These are phyloP conservation scores for Bombylius discolor DNA, from an alignment of 2,888 invertebrate species.

Conservation along the genomic window DNA sequence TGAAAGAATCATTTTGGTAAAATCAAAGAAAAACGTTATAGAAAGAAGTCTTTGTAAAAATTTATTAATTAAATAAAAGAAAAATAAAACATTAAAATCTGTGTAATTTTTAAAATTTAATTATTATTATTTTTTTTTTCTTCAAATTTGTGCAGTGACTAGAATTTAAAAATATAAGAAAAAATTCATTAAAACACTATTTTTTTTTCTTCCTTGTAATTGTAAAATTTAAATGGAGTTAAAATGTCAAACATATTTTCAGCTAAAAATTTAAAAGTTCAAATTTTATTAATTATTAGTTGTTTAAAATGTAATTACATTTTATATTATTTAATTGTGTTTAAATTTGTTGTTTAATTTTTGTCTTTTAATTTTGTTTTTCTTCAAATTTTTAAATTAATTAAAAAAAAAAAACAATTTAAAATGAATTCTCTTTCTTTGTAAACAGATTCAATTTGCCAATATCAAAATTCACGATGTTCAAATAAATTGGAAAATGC, in stretches of 20 bases:
- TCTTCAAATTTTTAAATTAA: too few species aligned
- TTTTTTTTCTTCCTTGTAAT: background rate
- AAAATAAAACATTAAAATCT: too few species aligned
- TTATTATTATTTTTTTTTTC: background rate
- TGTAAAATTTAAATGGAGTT: background rate
- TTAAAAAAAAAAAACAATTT: too few species aligned
- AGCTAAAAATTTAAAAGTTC: background rate
- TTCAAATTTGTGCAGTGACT: too few species aligned
- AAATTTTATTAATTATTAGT: background rate
- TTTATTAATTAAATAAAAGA: background rate
- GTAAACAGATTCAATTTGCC: background rate
- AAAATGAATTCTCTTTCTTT: background rate
- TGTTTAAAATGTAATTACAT: background rate
- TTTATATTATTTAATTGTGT: background rate
- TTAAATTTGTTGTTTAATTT: too few species aligned
- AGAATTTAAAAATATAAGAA: too few species aligned
- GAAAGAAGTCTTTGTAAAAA: background rate
- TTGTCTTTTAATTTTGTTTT: too few species aligned
- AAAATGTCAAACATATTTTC: background rate
- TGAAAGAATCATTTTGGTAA: background rate
- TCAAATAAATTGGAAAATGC: slow-evolving; percentile 53
- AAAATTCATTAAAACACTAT: too few species aligned
- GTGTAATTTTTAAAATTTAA: background rate
- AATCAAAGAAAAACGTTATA: too few species aligned
- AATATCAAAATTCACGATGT: slow-evolving; percentile 34